Base-by-base conservation (phyloP, 2,113 vertebrate genomes). In the Columbina picui region DNA sequence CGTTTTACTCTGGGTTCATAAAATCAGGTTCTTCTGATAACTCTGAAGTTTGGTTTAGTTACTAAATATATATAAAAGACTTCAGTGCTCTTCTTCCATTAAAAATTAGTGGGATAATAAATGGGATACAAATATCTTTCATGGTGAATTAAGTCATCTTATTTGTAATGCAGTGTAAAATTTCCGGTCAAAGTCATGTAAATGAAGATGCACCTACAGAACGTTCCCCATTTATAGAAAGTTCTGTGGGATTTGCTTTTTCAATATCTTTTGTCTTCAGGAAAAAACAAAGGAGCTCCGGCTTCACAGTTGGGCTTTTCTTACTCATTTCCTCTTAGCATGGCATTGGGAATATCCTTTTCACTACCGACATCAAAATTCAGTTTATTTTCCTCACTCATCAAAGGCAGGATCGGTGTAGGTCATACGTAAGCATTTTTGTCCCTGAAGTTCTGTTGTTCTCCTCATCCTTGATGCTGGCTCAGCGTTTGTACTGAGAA, bases 361-460 rank as follows among this genome's bases (percentile, higher is more conserved):
- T 92, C 30, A 68, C 56, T 39, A 22, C 61, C 84, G 80, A 92
- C 85, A 89, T 93, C 36, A 89, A 89, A 88, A 93, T 92, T 86
- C 29, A n/a, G 74, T 91, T 84, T 81, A 41, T 87, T 96, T 96
- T 92, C 39, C 69, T 82, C 6, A 1, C 84, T 78, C 49, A 84
- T 92, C 90, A 84, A 94, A 90, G 80, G 80, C 88, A 92, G 52
- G 85, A 90, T 67, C 63, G 88, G 77, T 93, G 92, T 77, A 80
- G 60, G 79, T 92, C 73, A 43, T 70, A 49, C 38, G 69, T 36
- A 17, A 73, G 34, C 12, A 5, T 70, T 77, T 74, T 59, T 68
- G 26, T 27, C 39, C 34, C 36, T 45, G 43, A 43, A 81, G 56
- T 93, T 95, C 27, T 89, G 52, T 88, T 92, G 78, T 93, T 91